Conservation (phyloP, 2,888 invertebrate species). For the Argyra leucocephala region DNA sequence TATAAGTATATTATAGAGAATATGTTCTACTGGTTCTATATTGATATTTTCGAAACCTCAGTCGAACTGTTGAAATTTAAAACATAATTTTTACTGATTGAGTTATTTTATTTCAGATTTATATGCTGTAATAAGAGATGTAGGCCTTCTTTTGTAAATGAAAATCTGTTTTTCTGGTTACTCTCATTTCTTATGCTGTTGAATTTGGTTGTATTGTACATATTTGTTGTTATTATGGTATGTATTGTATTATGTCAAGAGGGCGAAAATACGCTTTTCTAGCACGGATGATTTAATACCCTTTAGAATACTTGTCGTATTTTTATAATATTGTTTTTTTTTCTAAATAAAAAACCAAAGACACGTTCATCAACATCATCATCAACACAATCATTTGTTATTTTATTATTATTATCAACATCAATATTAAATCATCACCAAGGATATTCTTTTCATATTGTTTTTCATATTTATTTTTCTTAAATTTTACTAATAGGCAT, state of each 20-base stretch:
- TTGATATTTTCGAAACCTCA: not conserved
- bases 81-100: not conserved
- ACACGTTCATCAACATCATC: not conserved
- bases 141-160: not conserved
- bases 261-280: conserved; percentile 3
- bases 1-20: not conserved
- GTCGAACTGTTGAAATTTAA: not conserved
- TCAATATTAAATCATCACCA: not conserved
- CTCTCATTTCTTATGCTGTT: too few relatives aligned
- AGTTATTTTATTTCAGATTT: conserved; percentile 6
- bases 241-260: not conserved
- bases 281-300: conserved; percentile 6
- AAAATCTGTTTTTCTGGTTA: not conserved
- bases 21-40: too few relatives aligned
- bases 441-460: not conserved
- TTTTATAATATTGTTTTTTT: not conserved
- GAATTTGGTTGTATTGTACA: not conserved
- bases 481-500: too few relatives aligned
- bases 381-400: not conserved
- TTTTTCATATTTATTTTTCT: not conserved
- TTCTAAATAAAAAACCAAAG: not conserved
- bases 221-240: not conserved
- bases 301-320: not conserved
- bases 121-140: not conserved
- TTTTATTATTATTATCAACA: too few relatives aligned